Evolutionary conservation across 2,888 invertebrate genomes (phyloP).

Genomic region (Lepidocyrtinus sp.): DNA sequence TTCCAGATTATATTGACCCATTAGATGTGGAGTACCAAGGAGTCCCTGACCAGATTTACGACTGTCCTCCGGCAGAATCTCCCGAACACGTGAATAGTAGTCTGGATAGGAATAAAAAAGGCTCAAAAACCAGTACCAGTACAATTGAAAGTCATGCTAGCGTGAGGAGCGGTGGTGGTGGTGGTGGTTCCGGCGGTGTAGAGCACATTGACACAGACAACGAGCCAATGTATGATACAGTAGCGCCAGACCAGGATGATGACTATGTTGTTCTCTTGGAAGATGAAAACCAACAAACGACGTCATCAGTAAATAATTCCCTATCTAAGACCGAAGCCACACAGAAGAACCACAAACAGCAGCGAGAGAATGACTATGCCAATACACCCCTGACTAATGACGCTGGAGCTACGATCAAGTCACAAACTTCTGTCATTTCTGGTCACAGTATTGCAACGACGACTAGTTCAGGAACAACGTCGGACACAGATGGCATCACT

Average conservation of each 20-base stretch:
- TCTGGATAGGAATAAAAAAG: constrained; percentile 48
- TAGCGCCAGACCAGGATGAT: constrained; percentile 75
- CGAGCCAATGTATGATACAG: constrained; percentile 75
- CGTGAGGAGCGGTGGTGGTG: constrained; percentile 33
- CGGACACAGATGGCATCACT: constrained; percentile 70
- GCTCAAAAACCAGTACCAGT: constrained; percentile 49
- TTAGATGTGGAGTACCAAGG: constrained; percentile 67
- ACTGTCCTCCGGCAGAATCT: constrained; percentile 67
- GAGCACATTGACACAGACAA: constrained; percentile 55
- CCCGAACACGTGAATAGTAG: constrained; percentile 39
- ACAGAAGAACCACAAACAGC: constrained; percentile 36
- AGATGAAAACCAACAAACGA: constrained; percentile 62
- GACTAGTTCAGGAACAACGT: constrained; percentile 70
- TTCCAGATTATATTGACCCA: constrained; percentile 69
- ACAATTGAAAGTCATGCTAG: constrained; percentile 54
- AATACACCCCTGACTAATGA: constrained; percentile 48
- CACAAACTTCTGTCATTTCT: constrained; percentile 70
- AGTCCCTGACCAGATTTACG: constrained; percentile 68
- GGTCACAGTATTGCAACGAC: constrained; percentile 70
- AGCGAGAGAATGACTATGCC: constrained; percentile 58
- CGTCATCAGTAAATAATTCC: constrained; percentile 58
- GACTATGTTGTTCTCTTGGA: constrained; percentile 81
- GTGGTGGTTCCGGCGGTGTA: not conserved
- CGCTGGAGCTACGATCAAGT: constrained; percentile 69
- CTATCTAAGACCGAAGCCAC: constrained; percentile 56